These are phyloP conservation scores for Chloromyia formosa DNA, from an alignment of 2,888 invertebrate species.

Conservation along the genomic window DNA sequence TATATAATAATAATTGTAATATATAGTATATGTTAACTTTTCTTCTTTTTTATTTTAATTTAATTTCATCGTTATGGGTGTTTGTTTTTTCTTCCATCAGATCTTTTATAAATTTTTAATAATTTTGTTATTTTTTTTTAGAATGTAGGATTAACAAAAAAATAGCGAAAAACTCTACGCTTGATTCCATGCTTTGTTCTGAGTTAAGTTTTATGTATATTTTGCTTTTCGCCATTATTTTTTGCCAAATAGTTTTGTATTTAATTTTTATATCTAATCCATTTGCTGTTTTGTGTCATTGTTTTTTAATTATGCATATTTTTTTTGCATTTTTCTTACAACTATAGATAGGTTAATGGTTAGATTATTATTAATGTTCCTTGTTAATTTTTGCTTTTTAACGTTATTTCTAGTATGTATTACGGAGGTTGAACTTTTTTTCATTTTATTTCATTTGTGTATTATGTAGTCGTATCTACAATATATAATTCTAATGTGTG, in stretches of 20 bases:
- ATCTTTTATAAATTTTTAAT: too few relatives aligned
- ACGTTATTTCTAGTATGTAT: constrained; percentile 39
- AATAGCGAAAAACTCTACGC: too few relatives aligned
- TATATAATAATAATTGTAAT: constrained; percentile 39
- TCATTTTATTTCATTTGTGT: constrained; percentile 41
- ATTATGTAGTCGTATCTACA: constrained; percentile 33
- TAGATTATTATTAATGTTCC: constrained; percentile 2
- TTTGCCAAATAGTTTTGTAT: not conserved
- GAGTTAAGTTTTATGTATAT: constrained; percentile 45
- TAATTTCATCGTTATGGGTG: not conserved
- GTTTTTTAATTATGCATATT: not conserved
- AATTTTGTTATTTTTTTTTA: constrained; percentile 47
- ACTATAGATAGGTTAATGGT: constrained; percentile 1
- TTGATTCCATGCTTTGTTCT: constrained; percentile 45
- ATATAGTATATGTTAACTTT: constrained; percentile 53
- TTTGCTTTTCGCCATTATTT: not conserved
- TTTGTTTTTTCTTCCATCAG: not conserved
- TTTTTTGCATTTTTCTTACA: constrained; percentile 4
- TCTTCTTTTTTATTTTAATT: constrained; percentile 51
- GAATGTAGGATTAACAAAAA: constrained; percentile 48
- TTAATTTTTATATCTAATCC: too few relatives aligned
- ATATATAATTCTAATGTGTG: constrained; percentile 46
- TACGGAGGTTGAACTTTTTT: constrained; percentile 37
- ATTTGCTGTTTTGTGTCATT: not conserved
- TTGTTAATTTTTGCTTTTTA: constrained; percentile 36